Percentiles rank a stretch among this genome's conserved stretches.
Evolutionary conservation across 2,797 vertebrate species (phyloP).

Genomic region (Epinephelus awoara): DNA sequence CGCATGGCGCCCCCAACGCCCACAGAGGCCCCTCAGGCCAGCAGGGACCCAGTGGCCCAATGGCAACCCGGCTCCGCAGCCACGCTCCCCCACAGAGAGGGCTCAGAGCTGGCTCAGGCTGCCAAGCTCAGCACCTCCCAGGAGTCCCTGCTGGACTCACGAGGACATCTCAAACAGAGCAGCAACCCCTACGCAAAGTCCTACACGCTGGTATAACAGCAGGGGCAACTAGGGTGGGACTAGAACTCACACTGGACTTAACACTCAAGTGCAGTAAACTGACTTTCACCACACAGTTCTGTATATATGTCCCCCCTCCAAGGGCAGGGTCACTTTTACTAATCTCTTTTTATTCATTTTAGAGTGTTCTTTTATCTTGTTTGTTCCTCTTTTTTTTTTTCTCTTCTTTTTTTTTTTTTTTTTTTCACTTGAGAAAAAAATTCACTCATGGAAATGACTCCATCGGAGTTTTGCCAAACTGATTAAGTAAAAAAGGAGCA

Average conservation of each 20-base stretch:
- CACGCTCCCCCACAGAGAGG: constrained; percentile 97
- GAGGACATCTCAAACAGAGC: constrained; percentile 96
- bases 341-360: constrained; percentile 88
- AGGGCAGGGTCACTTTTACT: constrained; percentile 89
- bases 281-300: constrained; percentile 87
- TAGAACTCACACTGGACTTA: constrained; percentile 81
- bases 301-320: constrained; percentile 83
- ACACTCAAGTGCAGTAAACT: constrained; percentile 86
- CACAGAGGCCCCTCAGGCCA: constrained; percentile 90
- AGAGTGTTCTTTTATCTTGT: constrained; percentile 79
- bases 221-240: constrained; percentile 84
- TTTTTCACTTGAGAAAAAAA: constrained; percentile 79
- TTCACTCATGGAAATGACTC: constrained; percentile 95
- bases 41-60: constrained; percentile 91
- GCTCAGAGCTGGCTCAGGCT: constrained; percentile 95
- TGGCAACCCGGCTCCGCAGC: constrained; percentile 94
- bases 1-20: constrained; percentile 94
- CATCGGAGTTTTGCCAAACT: constrained; percentile 94
- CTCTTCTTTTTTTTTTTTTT: constrained; percentile 62
- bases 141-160: constrained; percentile 98
- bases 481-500: constrained; percentile 85
- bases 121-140: constrained; percentile 99
- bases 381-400: constrained; percentile 61
- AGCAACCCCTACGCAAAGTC: constrained; percentile 99
- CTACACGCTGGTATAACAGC: constrained; percentile 99